phyloP scores from a whole-genome alignment of 2,797 vertebrate species.

The Eulemur rubriventer region DNA sequence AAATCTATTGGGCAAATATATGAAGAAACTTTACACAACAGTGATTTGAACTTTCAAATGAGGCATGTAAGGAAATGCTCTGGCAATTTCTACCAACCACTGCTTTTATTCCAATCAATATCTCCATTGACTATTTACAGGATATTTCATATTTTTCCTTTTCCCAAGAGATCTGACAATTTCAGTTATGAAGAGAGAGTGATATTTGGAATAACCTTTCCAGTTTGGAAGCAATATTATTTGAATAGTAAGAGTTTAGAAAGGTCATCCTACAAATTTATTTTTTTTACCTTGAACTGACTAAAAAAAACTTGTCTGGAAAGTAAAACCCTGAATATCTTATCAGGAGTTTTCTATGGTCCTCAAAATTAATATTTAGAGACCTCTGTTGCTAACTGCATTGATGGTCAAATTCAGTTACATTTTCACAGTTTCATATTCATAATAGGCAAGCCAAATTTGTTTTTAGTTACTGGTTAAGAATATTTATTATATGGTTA shows the following conservation, averaged over 20 bases:
- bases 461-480: neutral
- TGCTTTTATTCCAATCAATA: neutral
- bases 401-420: neutral
- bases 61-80: neutral
- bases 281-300: neutral
- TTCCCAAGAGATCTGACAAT: neutral
- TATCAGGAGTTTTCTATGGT: neutral
- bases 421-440: slow-evolving; percentile 21
- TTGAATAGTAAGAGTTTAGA: slow-evolving; percentile 43
- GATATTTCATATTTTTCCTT: neutral
- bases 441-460: neutral
- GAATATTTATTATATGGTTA: neutral
- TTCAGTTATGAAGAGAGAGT: slow-evolving; percentile 6
- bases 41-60: neutral
- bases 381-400: neutral
- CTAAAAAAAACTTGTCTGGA: neutral
- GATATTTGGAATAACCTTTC: neutral
- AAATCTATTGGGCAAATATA: neutral
- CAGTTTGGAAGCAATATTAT: slow-evolving; percentile 25
- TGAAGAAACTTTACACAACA: neutral
- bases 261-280: neutral
- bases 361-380: neutral
- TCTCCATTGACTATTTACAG: neutral
- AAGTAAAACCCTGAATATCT: neutral
- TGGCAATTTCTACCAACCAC: neutral